Percentiles rank a stretch among this genome's conserved stretches.
phyloP scores from a whole-genome alignment of 1,140 invertebrate species.

The Acromyrmex echinatior region DNA sequence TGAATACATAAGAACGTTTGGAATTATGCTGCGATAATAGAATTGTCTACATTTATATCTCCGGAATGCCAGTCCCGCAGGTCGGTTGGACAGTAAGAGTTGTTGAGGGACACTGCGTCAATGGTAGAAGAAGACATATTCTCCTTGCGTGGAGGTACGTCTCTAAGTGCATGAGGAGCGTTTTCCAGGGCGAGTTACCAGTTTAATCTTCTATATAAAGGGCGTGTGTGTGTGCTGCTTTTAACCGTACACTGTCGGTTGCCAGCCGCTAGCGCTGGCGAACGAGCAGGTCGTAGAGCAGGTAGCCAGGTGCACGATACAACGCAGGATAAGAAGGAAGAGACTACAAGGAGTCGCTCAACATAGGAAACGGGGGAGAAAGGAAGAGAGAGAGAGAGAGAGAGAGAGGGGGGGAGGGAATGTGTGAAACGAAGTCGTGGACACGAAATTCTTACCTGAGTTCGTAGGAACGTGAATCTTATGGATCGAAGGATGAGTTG shows the following conservation, averaged over 20 bases:
- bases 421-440: constrained; percentile 59
- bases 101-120: constrained; percentile 30
- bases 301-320: constrained; percentile 81
- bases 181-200: constrained; percentile 53
- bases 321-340: constrained; percentile 67
- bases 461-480: constrained; percentile 40
- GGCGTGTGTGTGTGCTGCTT: constrained; percentile 38
- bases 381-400: background rate
- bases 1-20: background rate
- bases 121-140: constrained; percentile 39
- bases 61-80: background rate
- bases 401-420: constrained; percentile 52
- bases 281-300: constrained; percentile 69
- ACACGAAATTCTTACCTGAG: constrained; percentile 57
- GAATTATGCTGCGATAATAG: background rate
- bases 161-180: constrained; percentile 36
- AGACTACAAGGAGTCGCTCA: constrained; percentile 27
- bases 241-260: constrained; percentile 63
- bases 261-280: constrained; percentile 63
- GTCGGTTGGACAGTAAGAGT: background rate
- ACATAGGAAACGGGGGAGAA: background rate
- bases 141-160: constrained; percentile 5
- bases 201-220: constrained; percentile 67
- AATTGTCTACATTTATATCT: constrained; percentile 11
- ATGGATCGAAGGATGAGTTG: background rate